Evolutionary conservation across 2,888 invertebrate species (phyloP), one percentile per base, ranked within the genome.

Genomic region (Cephus sareptanus): DNA sequence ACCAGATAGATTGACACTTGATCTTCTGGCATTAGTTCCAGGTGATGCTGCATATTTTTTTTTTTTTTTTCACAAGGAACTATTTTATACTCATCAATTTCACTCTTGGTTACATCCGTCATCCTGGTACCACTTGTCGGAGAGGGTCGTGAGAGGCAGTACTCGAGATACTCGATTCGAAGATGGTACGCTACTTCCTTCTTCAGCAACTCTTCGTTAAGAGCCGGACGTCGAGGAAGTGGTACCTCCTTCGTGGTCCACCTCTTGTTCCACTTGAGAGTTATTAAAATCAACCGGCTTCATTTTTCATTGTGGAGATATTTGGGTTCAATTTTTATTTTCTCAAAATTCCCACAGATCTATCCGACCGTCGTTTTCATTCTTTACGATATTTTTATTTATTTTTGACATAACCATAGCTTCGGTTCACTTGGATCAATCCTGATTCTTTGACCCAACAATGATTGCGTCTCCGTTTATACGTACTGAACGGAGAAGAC

Each of bases 201-300:
- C 56, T 23, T 56, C 23, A 70, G 69, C 56, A 70, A 37, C 69
- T 74, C 69, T 75, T 79, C 77, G 40, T 78, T 35, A 77, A 79
- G n/a, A 75, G 34, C 37, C 79, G 75, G 77, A 79, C 73, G 77
- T 77, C 69, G 0, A 40, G 30, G 34, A 34, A 34, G 74, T 34
- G 23, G 23, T 74, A 11, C 12, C 9, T 56, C 0, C 56, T 56
- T 56, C 23, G 9, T 56, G 23, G 23, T 23, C 2, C 56, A 56
- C 3, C 12, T 71, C 35, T 34, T 23, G 35, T 15, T 4, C n/a
- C 74, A 77, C 74, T 79, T 77, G 77, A 76, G 35, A 76, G 34
- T n/a, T 56, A 79, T 79, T 77, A 35, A 79, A 34, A 77, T 56
- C 69, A 74, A 74, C 11, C 35, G 34, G 35, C 23, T 31, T 34